Evolutionary conservation across 2,797 vertebrate genomes (phyloP).

Genomic region (Myripristis jacobus): DNA sequence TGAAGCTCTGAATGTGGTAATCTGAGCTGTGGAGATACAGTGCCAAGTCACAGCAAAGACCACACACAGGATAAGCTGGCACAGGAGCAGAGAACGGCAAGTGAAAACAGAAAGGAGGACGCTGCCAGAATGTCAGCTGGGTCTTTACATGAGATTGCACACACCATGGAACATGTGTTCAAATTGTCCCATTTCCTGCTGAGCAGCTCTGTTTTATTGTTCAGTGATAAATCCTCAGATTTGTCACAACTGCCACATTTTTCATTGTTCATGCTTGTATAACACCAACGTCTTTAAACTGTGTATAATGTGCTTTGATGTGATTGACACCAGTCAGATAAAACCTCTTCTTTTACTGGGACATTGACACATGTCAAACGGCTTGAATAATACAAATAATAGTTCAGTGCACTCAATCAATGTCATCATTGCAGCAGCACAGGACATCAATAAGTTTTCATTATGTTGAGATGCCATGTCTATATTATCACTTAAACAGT

Average conservation of each 20-base stretch:
- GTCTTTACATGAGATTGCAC: conserved; percentile 82
- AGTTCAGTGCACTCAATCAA: conserved; percentile 78
- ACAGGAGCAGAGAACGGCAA: conserved; percentile 76
- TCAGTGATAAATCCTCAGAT: conserved; percentile 80
- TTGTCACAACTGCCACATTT: conserved; percentile 79
- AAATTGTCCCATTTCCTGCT: conserved; percentile 76
- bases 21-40: conserved; percentile 70
- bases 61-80: conserved; percentile 84
- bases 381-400: conserved; percentile 82
- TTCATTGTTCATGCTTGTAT: conserved; percentile 58
- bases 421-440: conserved; percentile 78
- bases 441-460: conserved; percentile 83
- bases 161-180: conserved; percentile 82
- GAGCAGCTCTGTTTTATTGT: conserved; percentile 81
- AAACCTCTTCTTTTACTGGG: conserved; percentile 58
- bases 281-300: conserved; percentile 50
- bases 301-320: conserved; percentile 56
- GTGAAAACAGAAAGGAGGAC: conserved; percentile 77
- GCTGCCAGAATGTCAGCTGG: conserved; percentile 84
- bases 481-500: conserved; percentile 79
- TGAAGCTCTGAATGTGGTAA: conserved; percentile 72
- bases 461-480: conserved; percentile 81
- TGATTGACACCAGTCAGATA: conserved; percentile 78
- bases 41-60: conserved; percentile 83
- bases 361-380: conserved; percentile 78